Percentiles rank a stretch among this genome's conserved stretches.
Conservation (phyloP, 2,113 vertebrate genomes). For the Sigmodon hispidus region DNA sequence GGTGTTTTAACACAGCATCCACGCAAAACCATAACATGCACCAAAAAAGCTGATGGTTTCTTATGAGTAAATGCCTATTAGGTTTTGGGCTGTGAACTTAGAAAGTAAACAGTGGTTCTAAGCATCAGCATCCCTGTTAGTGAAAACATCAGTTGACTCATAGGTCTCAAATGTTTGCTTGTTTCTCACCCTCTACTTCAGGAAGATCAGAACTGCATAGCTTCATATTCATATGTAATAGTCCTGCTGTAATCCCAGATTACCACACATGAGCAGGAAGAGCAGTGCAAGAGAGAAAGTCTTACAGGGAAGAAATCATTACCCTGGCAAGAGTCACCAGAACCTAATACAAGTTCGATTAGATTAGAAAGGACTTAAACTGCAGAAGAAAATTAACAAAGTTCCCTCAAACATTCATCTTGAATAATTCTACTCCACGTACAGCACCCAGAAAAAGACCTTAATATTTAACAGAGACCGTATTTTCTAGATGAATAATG, state of each 20-base stretch:
- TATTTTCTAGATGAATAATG: constrained; percentile 15
- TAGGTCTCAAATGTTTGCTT: neutral
- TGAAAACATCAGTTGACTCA: neutral
- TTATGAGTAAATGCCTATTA: neutral
- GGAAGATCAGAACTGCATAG: constrained; percentile 43
- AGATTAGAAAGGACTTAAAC: constrained; percentile 53
- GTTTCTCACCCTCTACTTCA: neutral
- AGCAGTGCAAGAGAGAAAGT: neutral
- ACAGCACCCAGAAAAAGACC: neutral
- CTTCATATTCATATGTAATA: constrained; percentile 55
- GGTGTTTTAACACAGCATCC: neutral
- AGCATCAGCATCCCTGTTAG: neutral
- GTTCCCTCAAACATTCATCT: neutral
- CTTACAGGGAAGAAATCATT: constrained; percentile 42
- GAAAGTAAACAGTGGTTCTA: neutral
- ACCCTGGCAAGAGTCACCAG: constrained; percentile 28
- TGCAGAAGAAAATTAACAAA: neutral
- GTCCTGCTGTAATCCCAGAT: constrained; percentile 59
- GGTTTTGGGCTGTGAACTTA: neutral
- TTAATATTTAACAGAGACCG: constrained; percentile 30
- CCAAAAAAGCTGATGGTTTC: neutral
- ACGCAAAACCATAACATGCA: neutral
- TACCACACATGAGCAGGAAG: neutral
- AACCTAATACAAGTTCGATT: constrained; percentile 59
- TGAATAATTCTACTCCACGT: constrained; percentile 14